Evolutionary conservation across 2,888 invertebrate species (phyloP).

Genomic region (Xylocampa areola): DNA sequence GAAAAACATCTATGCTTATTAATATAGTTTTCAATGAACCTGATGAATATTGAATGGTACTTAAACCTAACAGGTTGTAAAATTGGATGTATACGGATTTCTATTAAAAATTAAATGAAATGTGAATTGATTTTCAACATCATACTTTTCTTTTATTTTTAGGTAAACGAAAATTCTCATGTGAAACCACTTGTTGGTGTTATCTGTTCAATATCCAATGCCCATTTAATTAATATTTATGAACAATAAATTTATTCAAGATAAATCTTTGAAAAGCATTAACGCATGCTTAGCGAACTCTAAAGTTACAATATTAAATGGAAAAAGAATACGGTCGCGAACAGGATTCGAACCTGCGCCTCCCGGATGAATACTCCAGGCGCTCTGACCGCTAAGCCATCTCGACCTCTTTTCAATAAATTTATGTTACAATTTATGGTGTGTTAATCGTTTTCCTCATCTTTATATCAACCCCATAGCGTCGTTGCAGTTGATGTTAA

Average conservation of each 20-base stretch:
- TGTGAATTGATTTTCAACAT: constrained; percentile 13
- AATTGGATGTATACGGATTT: constrained; percentile 15
- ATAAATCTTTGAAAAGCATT: no score
- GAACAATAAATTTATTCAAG: no score
- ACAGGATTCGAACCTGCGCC: no score
- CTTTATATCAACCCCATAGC: constrained; percentile 17
- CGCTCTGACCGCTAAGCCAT: no score
- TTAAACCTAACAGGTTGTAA: constrained; percentile 24
- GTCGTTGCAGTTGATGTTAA: constrained; percentile 18
- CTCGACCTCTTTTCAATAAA: no score
- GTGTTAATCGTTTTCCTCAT: constrained; percentile 28
- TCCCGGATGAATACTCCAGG: no score
- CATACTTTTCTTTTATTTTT: constrained; percentile 24
- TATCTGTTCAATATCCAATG: constrained; percentile 15
- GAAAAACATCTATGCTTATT: constrained; percentile 27
- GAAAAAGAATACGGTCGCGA: no score
- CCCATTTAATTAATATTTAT: constrained; percentile 28
- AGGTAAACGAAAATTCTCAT: constrained; percentile 30
- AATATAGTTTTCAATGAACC: constrained; percentile 9
- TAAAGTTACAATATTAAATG: no score
- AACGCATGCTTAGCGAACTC: no score
- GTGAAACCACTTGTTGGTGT: constrained; percentile 39
- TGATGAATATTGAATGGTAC: constrained; percentile 21
- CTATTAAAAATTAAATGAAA: background rate
- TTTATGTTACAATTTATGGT: constrained; percentile 23